Evolutionary conservation across 2,888 invertebrate species (phyloP), one percentile per base, ranked within the genome.

Genomic region (Xestia rhomboidea): DNA sequence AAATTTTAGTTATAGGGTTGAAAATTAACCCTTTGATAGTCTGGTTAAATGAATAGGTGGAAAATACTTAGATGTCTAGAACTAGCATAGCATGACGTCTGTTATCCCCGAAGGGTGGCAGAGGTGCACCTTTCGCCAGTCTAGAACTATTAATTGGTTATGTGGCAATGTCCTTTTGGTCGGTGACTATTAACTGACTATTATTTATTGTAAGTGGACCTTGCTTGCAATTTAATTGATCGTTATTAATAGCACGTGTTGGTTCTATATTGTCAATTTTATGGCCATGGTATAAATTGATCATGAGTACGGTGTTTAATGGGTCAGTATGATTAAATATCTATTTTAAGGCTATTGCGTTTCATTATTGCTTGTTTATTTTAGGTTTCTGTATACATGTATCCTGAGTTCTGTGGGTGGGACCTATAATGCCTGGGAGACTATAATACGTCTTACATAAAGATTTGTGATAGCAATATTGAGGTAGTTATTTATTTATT

Each of bases 221-320:
- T 51, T 46, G 70, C 49, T 68, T 79, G 62, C 57, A 64, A 57
- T 73, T 54, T 71, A 78, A 73, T 82, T 74, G 83, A 0, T 60
- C 51, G 24, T 63, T 76, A 76, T 81, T 81, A 68, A 64, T 30
- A 54, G 30, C 83, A 44, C 82, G 74, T 63, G 73, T 60, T 27
- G 2, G 51, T 60, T 41, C 46, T 66, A 6, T 67, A 70, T 73
- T 73, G 67, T 0, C 27, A 62, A 63, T 74, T 79, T 74, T 68
- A 79, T 83, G 74, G 60, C 70, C 63, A 62, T 73, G 62, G 54
- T 44, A 44, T 57, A 49, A 78, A 81, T 78, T 70, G 46, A 46
- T 34, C 57, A 57, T 27, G 34, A 27, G 64, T 51, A 27, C 44
- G n/a, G 10, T 64, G 49, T 21, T 57, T 51, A 3, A 34, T 68